Percentiles rank a stretch among this genome's conserved stretches.
Conservation (phyloP, 1,140 invertebrate genomes). For the Brachionus paranguensis region DNA sequence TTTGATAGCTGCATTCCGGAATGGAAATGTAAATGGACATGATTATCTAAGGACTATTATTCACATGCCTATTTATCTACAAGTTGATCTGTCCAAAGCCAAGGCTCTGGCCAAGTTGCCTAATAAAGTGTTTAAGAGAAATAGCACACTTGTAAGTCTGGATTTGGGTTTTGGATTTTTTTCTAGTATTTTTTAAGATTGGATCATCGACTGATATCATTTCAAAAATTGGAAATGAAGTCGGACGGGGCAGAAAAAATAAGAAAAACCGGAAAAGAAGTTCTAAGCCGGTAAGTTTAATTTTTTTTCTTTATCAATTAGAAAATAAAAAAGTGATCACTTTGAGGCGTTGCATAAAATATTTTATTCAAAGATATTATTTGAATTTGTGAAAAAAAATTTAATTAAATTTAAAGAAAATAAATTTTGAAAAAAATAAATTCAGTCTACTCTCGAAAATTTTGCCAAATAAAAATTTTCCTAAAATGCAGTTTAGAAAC, state of each 20-base stretch:
- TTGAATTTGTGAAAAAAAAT: no score
- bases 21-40: conserved; percentile 71
- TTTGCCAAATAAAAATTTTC: no score
- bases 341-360: no score
- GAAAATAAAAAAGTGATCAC: no score
- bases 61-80: conserved; percentile 91
- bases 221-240: neutral
- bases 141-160: neutral
- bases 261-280: conserved; percentile 1
- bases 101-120: conserved; percentile 11
- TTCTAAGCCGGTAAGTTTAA: neutral
- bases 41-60: conserved; percentile 93
- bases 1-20: conserved; percentile 50
- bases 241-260: neutral
- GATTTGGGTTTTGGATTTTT: no score
- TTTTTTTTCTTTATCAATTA: no score
- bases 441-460: no score
- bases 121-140: neutral
- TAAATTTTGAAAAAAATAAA: no score
- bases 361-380: no score
- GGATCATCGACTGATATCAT: neutral
- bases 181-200: neutral
- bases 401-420: no score
- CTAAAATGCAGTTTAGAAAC: no score
- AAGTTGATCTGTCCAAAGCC: conserved; percentile 51